phyloP scores from a whole-genome alignment of 1,140 invertebrate genomes.

The Pseudachorutes palmiensis region DNA sequence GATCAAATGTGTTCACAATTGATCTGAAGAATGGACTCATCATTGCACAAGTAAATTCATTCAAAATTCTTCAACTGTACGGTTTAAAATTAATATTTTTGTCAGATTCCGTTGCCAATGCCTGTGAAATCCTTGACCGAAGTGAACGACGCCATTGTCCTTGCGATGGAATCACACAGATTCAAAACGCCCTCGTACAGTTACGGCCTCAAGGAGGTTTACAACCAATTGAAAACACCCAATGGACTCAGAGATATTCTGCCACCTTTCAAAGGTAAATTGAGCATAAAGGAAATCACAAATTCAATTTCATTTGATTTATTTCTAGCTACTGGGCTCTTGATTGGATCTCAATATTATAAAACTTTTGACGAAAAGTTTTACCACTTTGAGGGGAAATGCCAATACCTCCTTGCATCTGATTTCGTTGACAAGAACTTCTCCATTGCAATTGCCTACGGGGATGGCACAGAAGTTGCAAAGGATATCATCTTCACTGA shows the following conservation, averaged over 20 bases:
- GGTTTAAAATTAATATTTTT: constrained; percentile 11
- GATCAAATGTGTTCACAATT: constrained; percentile 26
- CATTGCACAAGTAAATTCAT: constrained; percentile 27
- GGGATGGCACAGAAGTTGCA: neutral
- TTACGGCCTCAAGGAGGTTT: constrained; percentile 15
- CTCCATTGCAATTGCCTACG: constrained; percentile 52
- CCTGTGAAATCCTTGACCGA: constrained; percentile 27
- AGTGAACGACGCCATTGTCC: constrained; percentile 16
- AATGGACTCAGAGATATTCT: constrained; percentile 10
- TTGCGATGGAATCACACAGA: neutral
- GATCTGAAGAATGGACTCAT: constrained; percentile 26
- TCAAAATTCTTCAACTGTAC: neutral
- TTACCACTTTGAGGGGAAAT: constrained; percentile 50
- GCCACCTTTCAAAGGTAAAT: constrained; percentile 30
- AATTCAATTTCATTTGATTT: neutral
- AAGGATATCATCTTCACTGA: constrained; percentile 53
- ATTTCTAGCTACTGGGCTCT: constrained; percentile 10
- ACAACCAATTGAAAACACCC: constrained; percentile 15
- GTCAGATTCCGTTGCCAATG: constrained; percentile 28
- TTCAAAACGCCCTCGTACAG: constrained; percentile 17
- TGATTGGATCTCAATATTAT: constrained; percentile 43
- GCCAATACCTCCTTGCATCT: constrained; percentile 70
- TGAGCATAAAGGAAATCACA: neutral
- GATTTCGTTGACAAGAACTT: constrained; percentile 76
- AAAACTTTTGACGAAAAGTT: constrained; percentile 57